phyloP scores from a whole-genome alignment of 2,113 vertebrate genomes.

The Platichthys stellatus region DNA sequence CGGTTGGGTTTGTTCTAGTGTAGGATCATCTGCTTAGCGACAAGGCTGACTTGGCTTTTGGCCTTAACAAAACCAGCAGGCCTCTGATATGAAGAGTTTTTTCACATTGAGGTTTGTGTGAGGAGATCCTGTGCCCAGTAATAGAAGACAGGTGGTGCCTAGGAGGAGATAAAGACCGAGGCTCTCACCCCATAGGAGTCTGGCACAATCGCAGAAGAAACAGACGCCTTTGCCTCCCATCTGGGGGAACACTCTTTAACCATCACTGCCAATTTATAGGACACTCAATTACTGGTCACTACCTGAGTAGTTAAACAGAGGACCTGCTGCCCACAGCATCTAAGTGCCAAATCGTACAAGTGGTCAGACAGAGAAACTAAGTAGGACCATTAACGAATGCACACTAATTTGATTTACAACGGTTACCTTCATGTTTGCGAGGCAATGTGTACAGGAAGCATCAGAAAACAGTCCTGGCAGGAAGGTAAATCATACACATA shows the following conservation, averaged over 20 bases:
- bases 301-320: constrained; percentile 29
- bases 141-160: constrained; percentile 77
- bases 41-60: constrained; percentile 46
- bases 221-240: constrained; percentile 54
- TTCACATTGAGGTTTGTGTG: constrained; percentile 14
- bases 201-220: constrained; percentile 63
- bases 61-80: constrained; percentile 26
- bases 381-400: constrained; percentile 15
- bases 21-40: constrained; percentile 33
- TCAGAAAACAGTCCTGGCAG: background rate
- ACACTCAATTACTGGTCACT: constrained; percentile 65
- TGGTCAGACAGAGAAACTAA: constrained; percentile 38
- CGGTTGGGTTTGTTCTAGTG: background rate
- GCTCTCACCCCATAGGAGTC: constrained; percentile 66
- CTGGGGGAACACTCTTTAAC: constrained; percentile 48
- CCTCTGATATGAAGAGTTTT: constrained; percentile 37
- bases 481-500: background rate
- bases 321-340: constrained; percentile 25
- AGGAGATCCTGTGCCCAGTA: constrained; percentile 61
- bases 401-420: background rate
- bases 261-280: constrained; percentile 62
- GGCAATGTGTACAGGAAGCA: background rate
- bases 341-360: constrained; percentile 44
- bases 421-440: background rate
- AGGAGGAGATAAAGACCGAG: constrained; percentile 75